Conservation (phyloP, 2,113 vertebrate genomes). For the Atractosteus spatula region DNA sequence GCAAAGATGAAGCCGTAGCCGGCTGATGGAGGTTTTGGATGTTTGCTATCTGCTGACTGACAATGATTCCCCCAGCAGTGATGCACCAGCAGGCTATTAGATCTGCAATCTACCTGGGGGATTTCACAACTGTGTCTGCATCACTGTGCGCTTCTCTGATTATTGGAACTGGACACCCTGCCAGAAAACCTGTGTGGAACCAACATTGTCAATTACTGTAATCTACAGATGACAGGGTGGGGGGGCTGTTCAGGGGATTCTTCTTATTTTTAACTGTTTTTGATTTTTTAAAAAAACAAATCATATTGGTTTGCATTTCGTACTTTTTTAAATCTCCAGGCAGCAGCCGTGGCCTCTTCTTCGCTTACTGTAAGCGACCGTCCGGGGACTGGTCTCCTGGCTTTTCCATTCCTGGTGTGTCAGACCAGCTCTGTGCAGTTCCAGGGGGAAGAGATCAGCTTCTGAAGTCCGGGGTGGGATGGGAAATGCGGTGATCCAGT, state of each 20-base stretch:
- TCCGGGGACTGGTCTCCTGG: constrained; percentile 38
- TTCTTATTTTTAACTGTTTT: neutral
- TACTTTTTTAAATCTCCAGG: too few relatives aligned
- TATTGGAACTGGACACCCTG: neutral
- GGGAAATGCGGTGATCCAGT: constrained; percentile 37
- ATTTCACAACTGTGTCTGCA: constrained; percentile 4
- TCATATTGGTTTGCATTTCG: too few relatives aligned
- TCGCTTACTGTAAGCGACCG: constrained; percentile 24
- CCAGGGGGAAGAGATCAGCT: too few relatives aligned
- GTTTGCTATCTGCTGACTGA: neutral
- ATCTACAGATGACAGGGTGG: neutral
- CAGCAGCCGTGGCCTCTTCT: too few relatives aligned
- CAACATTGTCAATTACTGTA: neutral
- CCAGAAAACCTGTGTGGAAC: neutral
- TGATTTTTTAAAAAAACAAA: too few relatives aligned
- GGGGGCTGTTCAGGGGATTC: neutral
- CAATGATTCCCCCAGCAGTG: neutral
- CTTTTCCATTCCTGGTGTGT: neutral
- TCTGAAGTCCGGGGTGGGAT: constrained; percentile 23
- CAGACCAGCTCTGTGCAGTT: too few relatives aligned
- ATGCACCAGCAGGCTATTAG: too few relatives aligned
- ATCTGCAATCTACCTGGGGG: neutral
- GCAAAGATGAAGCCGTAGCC: constrained; percentile 17
- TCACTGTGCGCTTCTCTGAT: neutral
- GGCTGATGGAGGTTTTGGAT: constrained; percentile 10